Conservation (phyloP, 2,888 invertebrate species). For the Amiota communis region DNA sequence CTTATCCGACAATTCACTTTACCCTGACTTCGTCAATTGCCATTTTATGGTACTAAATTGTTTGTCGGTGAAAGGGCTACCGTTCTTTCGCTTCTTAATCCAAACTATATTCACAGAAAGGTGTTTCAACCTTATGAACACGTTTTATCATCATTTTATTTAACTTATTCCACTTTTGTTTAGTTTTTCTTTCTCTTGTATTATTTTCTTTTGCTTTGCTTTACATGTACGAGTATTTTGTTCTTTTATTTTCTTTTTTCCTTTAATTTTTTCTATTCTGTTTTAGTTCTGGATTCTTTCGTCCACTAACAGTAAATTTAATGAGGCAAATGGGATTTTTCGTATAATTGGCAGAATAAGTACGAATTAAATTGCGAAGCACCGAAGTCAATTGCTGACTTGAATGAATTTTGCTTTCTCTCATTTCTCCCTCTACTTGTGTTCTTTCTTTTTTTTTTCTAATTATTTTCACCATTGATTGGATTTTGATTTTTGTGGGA, state of each 20-base stretch:
- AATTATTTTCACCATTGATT: too few relatives aligned
- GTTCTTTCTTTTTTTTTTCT: not conserved
- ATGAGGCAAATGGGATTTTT: slow-evolving; percentile 27
- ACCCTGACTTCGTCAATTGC: slow-evolving; percentile 5
- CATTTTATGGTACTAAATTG: slow-evolving; percentile 21
- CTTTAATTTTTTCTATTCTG: not conserved
- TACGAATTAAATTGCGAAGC: slow-evolving; percentile 20
- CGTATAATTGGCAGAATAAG: slow-evolving; percentile 27
- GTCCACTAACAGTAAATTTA: slow-evolving; percentile 3
- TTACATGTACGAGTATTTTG: not conserved
- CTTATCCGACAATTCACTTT: not conserved
- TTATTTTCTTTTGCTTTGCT: not conserved
- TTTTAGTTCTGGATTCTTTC: not conserved
- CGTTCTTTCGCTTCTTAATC: slow-evolving; percentile 8
- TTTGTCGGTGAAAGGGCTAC: slow-evolving; percentile 6
- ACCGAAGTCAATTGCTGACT: slow-evolving; percentile 12
- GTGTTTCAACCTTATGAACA: too few relatives aligned
- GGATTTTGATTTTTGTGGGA: too few relatives aligned
- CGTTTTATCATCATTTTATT: too few relatives aligned
- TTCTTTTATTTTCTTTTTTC: not conserved
- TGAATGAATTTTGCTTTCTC: not conserved
- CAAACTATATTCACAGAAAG: not conserved
- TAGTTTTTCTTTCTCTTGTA: not conserved
- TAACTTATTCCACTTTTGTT: not conserved
- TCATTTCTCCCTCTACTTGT: not conserved